These are phyloP conservation scores for Entomobrya multifasciata DNA, from an alignment of 2,888 invertebrate species.

Conservation along the genomic window DNA sequence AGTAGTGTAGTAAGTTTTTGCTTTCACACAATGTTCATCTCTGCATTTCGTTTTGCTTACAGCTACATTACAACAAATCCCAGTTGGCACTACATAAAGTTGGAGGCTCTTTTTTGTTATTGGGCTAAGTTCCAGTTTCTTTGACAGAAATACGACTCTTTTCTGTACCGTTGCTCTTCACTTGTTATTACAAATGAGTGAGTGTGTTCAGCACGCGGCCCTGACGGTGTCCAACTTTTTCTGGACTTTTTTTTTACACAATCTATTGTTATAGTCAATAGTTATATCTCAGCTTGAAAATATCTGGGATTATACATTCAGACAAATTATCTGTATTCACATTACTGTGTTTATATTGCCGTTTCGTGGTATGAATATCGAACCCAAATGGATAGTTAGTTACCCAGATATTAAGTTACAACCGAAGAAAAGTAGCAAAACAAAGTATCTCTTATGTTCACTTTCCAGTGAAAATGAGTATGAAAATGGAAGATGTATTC, in stretches of 20 bases:
- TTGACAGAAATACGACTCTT: slow-evolving; percentile 52
- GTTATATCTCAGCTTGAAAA: background rate
- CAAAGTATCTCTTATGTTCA: too few relatives aligned
- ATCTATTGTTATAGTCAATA: background rate
- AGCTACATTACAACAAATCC: slow-evolving; percentile 11
- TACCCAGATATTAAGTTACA: too few relatives aligned
- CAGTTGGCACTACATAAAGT: slow-evolving; percentile 51
- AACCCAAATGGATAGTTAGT: too few relatives aligned
- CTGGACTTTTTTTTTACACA: background rate
- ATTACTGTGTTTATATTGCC: background rate
- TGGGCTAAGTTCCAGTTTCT: slow-evolving; percentile 50
- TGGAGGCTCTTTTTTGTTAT: slow-evolving; percentile 39
- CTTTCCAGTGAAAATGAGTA: too few relatives aligned
- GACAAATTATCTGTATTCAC: too few relatives aligned
- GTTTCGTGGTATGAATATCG: too few relatives aligned
- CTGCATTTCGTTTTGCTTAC: slow-evolving; percentile 10
- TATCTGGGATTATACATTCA: slow-evolving; percentile 31
- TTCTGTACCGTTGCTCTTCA: slow-evolving; percentile 37
- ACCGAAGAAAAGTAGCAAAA: too few relatives aligned
- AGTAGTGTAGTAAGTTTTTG: background rate
- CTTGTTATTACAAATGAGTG: slow-evolving; percentile 43
- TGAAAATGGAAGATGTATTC: too few relatives aligned
- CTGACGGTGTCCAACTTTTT: slow-evolving; percentile 32
- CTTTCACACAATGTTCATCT: slow-evolving; percentile 32
- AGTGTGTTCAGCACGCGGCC: slow-evolving; percentile 21